Evolutionary conservation across 2,888 invertebrate genomes (phyloP).

Genomic region (Bellardia pandia): DNA sequence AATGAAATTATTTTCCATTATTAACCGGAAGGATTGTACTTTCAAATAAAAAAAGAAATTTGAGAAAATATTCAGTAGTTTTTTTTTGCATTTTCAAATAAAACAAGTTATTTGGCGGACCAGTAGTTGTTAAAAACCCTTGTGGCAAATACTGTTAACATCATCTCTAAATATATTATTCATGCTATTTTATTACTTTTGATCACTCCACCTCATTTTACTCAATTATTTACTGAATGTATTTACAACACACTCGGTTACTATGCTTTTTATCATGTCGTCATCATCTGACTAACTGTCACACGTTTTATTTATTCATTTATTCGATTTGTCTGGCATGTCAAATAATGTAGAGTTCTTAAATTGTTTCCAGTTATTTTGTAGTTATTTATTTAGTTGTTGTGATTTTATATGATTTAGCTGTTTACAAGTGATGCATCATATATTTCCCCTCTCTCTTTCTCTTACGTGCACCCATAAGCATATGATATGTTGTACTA

Average conservation of each 20-base stretch:
- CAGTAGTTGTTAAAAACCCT: too few relatives aligned
- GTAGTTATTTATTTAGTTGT: not conserved
- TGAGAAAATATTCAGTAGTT: too few relatives aligned
- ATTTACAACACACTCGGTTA: not conserved
- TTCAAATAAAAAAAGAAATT: too few relatives aligned
- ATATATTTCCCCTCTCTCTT: not conserved
- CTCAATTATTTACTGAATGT: not conserved
- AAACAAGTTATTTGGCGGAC: too few relatives aligned
- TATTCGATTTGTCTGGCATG: not conserved
- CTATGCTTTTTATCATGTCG: not conserved
- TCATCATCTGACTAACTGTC: not conserved
- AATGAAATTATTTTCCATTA: too few relatives aligned
- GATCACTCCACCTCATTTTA: not conserved
- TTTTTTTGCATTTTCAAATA: too few relatives aligned
- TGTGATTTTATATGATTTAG: conserved; percentile 31
- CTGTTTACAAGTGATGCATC: not conserved
- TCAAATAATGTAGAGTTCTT: not conserved
- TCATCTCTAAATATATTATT: not conserved
- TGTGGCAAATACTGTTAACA: too few relatives aligned
- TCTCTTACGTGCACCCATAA: not conserved
- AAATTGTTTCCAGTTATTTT: not conserved
- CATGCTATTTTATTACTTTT: not conserved
- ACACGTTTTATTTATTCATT: not conserved
- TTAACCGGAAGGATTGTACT: too few relatives aligned
- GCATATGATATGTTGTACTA: not conserved